Percentiles rank a stretch among this genome's conserved stretches.
phyloP scores from a whole-genome alignment of 2,797 vertebrate species.

The Pseudomugil gertrudae region DNA sequence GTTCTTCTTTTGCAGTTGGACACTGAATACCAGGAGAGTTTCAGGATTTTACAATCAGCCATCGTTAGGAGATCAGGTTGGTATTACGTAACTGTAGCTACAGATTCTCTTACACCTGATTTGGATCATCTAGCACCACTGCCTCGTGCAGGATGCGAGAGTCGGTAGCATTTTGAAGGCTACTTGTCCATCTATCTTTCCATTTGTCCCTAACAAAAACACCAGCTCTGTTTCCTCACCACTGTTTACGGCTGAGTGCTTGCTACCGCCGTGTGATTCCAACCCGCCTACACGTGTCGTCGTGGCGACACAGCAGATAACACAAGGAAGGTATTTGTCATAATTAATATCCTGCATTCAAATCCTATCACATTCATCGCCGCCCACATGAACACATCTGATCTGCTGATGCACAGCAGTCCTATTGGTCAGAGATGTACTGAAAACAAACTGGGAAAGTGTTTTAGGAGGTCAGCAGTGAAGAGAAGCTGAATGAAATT shows the following conservation, averaged over 20 bases:
- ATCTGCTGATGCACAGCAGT: constrained; percentile 16
- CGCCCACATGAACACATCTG: constrained; percentile 24
- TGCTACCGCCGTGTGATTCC: constrained; percentile 9
- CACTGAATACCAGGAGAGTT: background rate
- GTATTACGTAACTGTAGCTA: constrained; percentile 17
- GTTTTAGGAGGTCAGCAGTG: no score
- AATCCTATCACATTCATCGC: constrained; percentile 39
- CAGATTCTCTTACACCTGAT: constrained; percentile 22
- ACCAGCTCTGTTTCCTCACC: constrained; percentile 16
- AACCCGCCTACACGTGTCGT: constrained; percentile 40
- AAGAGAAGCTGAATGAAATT: no score
- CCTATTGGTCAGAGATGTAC: background rate
- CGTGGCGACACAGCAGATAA: constrained; percentile 26
- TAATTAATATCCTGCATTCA: constrained; percentile 57
- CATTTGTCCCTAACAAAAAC: background rate
- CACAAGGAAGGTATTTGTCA: constrained; percentile 8
- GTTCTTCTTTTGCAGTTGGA: no score
- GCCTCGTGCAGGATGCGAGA: constrained; percentile 20
- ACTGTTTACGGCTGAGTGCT: constrained; percentile 16
- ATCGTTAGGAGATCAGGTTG: background rate
- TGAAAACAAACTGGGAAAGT: background rate
- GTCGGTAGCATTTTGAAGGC: constrained; percentile 1
- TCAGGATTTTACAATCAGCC: constrained; percentile 1
- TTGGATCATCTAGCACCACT: constrained; percentile 25
- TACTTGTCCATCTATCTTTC: background rate